A percentile compares a stretch with the other conserved stretches of the same genome.
These are phyloP conservation scores for Pachyrhynchus sulphureomaculatus DNA, from an alignment of 1,140 invertebrate genomes.

Conservation along the genomic window DNA sequence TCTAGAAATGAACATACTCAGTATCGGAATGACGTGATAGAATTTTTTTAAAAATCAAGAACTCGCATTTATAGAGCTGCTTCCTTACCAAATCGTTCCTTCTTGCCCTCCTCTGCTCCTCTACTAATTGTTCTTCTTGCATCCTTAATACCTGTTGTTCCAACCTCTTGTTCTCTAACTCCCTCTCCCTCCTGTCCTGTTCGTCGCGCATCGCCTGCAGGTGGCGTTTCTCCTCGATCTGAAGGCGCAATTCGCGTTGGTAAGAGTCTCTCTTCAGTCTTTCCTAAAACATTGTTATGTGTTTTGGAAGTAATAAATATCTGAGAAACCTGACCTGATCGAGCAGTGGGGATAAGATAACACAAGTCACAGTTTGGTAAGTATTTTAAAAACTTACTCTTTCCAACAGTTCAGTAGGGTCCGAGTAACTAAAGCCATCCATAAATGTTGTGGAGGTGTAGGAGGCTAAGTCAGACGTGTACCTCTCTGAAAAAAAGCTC, in stretches of 20 bases:
- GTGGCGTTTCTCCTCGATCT: constrained; percentile 50
- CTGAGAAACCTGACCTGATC: background rate
- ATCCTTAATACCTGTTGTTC: constrained; percentile 58
- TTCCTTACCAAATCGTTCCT: background rate
- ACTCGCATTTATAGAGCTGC: background rate
- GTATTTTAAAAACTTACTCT: constrained; percentile 39
- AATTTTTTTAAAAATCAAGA: too few relatives aligned
- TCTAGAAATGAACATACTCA: constrained; percentile 51
- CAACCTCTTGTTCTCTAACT: constrained; percentile 56
- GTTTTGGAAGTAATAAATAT: too few relatives aligned
- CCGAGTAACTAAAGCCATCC: constrained; percentile 48
- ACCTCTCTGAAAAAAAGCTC: constrained; percentile 44
- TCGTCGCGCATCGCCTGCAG: constrained; percentile 45
- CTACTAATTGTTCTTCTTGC: constrained; percentile 53
- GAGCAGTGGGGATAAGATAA: background rate
- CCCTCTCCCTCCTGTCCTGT: constrained; percentile 50
- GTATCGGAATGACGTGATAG: too few relatives aligned
- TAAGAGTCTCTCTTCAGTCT: constrained; percentile 48
- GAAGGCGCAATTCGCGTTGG: constrained; percentile 45
- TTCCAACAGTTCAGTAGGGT: constrained; percentile 45
- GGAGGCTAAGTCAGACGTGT: constrained; percentile 42
- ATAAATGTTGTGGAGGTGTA: constrained; percentile 43
- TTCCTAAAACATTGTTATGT: constrained; percentile 38
- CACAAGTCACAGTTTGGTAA: constrained; percentile 5
- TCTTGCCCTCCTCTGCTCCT: constrained; percentile 42